Percentiles rank a stretch among this genome's conserved stretches.
These are phyloP conservation scores for Nycticorax nycticorax DNA, from an alignment of 2,113 vertebrate species.

Conservation along the genomic window DNA sequence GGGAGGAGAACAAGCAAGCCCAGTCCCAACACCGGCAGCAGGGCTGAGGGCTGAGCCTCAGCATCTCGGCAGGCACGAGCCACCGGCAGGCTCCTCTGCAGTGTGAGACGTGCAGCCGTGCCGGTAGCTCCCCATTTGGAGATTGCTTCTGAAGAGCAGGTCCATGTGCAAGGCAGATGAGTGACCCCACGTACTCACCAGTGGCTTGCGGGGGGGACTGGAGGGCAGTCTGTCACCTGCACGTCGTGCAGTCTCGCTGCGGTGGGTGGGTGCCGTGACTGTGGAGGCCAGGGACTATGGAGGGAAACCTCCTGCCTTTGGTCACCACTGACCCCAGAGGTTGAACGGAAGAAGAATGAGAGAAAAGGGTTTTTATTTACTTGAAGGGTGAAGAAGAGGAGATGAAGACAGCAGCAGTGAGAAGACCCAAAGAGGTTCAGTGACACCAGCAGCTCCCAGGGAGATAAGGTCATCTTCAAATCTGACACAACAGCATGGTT, in stretches of 20 bases:
- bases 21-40: background rate
- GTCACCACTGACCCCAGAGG: background rate
- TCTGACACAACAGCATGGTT: background rate
- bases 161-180: background rate
- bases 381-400: background rate
- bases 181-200: accelerated
- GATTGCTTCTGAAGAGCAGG: background rate
- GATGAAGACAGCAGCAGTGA: background rate
- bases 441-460: background rate
- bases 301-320: background rate
- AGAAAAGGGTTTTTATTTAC: background rate
- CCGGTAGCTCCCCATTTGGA: background rate
- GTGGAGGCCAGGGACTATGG: background rate
- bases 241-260: accelerated
- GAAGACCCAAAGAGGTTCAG: background rate
- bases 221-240: background rate
- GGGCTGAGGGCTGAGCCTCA: background rate
- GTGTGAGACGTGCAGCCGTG: background rate
- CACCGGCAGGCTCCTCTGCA: background rate
- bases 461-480: background rate
- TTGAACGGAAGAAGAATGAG: background rate
- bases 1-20: background rate
- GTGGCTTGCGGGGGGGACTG: accelerated
- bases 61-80: background rate
- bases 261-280: accelerated